A percentile compares a stretch with the other conserved stretches of the same genome.
Conservation (phyloP, 2,797 vertebrate genomes). For the Urosaurus nigricauda region DNA sequence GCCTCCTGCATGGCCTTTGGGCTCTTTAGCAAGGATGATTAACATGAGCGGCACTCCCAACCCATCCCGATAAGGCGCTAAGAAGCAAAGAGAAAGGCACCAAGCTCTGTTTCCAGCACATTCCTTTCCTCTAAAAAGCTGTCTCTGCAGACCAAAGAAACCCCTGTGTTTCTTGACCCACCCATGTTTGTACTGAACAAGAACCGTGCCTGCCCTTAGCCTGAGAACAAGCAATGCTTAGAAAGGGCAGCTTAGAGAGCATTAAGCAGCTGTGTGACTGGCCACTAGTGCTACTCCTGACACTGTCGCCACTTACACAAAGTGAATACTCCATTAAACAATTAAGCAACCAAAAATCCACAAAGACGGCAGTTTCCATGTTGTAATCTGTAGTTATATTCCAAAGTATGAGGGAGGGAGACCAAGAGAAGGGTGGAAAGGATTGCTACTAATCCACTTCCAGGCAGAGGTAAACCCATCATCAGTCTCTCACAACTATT, state of each 20-base stretch:
- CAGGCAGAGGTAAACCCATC: conserved; percentile 66
- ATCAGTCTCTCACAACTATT: conserved; percentile 24
- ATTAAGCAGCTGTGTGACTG: conserved; percentile 57
- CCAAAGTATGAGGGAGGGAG: conserved; percentile 49
- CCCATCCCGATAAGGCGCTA: neutral
- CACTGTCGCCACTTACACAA: conserved; percentile 71
- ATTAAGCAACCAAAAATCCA: conserved; percentile 72
- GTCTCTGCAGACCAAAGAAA: neutral
- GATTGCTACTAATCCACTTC: conserved; percentile 35
- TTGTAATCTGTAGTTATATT: conserved; percentile 65
- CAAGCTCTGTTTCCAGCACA: neutral
- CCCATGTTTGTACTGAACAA: neutral
- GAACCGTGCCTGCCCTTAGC: conserved; percentile 49
- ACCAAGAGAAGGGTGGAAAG: conserved; percentile 34
- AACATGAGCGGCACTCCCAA: too few species aligned
- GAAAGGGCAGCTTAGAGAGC: conserved; percentile 57
- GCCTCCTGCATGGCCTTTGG: neutral
- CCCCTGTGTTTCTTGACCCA: conserved; percentile 46
- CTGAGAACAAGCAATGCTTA: conserved; percentile 59
- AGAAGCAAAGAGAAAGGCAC: conserved; percentile 13
- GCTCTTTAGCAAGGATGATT: neutral
- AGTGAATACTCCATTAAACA: conserved; percentile 75
- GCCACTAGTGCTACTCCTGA: conserved; percentile 56
- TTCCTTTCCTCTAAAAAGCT: neutral
- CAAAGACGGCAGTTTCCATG: conserved; percentile 70